Conservation (phyloP, 2,113 vertebrate genomes). For the Otolemur garnettii region DNA sequence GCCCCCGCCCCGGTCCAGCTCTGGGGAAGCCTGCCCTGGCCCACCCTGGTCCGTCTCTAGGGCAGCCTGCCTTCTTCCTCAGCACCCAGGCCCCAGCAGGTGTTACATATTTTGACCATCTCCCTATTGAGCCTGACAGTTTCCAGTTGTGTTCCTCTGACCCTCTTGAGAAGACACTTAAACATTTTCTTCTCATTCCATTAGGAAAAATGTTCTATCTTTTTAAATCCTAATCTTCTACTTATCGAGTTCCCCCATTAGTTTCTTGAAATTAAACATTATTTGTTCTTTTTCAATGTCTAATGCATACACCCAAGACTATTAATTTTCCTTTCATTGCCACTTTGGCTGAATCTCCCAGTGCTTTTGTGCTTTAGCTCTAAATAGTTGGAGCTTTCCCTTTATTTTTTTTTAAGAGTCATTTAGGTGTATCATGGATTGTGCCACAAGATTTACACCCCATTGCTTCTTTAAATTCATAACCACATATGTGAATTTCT, state of each 20-base stretch:
- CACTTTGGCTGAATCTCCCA: not conserved
- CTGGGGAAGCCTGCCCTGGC: no score
- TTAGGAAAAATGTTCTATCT: not conserved
- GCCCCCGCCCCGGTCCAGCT: no score
- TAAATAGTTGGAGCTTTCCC: not conserved
- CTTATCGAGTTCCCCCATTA: not conserved
- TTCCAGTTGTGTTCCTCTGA: not conserved
- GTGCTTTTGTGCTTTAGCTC: not conserved
- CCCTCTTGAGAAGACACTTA: not conserved
- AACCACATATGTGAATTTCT: not conserved
- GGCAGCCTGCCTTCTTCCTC: fast-evolving
- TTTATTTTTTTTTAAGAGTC: not conserved
- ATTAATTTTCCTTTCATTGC: not conserved
- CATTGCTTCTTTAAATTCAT: not conserved
- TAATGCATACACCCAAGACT: not conserved
- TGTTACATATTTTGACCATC: fast-evolving
- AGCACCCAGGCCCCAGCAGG: fast-evolving
- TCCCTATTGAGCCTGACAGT: fast-evolving
- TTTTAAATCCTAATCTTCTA: not conserved
- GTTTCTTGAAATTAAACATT: not conserved
- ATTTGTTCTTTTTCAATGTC: not conserved
- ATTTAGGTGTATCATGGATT: not conserved
- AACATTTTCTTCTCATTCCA: not conserved
- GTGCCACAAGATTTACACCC: no score
- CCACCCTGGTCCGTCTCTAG: no score